A percentile compares a stretch with the other conserved stretches of the same genome.
Conservation (phyloP, 2,113 vertebrate species). For the Mandrillus leucophaeus region DNA sequence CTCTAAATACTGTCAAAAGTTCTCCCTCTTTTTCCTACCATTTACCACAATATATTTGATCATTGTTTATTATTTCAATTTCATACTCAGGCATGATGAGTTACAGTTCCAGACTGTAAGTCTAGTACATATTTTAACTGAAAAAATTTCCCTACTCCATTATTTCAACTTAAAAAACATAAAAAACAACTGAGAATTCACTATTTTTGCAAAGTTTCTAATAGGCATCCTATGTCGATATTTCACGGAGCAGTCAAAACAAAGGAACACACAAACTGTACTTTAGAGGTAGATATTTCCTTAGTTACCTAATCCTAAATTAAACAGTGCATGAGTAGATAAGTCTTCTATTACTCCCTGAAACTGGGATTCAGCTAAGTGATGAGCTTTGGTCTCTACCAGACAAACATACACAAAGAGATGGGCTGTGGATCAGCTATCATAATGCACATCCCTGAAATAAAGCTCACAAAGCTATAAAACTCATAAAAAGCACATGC, state of each 20-base stretch:
- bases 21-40: neutral
- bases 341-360: neutral
- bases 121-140: neutral
- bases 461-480: constrained; percentile 77
- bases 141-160: neutral
- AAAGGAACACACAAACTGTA: neutral
- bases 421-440: constrained; percentile 64
- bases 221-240: neutral
- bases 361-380: constrained; percentile 56
- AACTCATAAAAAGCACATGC: constrained; percentile 82
- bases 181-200: neutral
- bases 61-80: neutral
- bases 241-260: neutral
- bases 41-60: neutral
- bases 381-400: constrained; percentile 5
- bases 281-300: neutral
- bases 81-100: neutral
- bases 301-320: constrained; percentile 31
- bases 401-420: neutral
- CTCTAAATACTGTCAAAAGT: neutral
- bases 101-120: neutral
- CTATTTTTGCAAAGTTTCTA: neutral
- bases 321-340: constrained; percentile 12
- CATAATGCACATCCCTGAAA: constrained; percentile 73
- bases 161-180: neutral